Base-by-base conservation (phyloP, 2,888 invertebrate genomes). In the Neoascia interrupta region DNA sequence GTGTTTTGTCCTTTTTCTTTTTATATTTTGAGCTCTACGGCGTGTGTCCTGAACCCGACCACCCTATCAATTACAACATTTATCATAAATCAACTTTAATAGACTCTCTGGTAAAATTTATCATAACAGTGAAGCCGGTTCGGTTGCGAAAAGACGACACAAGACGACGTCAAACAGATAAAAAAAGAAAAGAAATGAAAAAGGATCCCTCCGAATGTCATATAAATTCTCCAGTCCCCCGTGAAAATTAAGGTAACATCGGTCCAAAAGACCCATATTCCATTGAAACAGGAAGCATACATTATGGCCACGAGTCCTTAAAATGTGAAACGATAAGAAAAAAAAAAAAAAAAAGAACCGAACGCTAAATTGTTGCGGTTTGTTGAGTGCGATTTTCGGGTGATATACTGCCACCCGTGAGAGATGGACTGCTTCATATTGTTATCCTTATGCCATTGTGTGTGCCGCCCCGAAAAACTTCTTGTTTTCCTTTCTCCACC, bases 51-150 rank as follows among this genome's bases (percentile, higher is more conserved):
- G 45, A 43, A 63, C 41, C 39, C 15, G 15, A 23, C 26, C 31
- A 54, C 21, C 13, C 61, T 68, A 75, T 75, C 75, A 75, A 75
- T 75, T 75, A 69, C 70, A 63, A 36, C 63, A 56, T 63, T 56
- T 51, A 56, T 56, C 19, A 75, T 75, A 75, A 75, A 75, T 75
- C 75, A 75, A 69, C 41, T 69, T 75, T 69, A 75, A 75, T 75
- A 69, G 69, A 75, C 69, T 43, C 56, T 56, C 19, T 39, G 58
- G 31, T 3, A 26, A 19, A 21, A 61, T 72, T 45, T 56, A 75
- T 75, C 75, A 75, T 68, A 58, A 28, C 58, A 23, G 45, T 19
- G 63, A 26, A 47, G 36, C 28, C 53, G 18, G 26, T 69, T 23
- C 47, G 16, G 26, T 61, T n/a, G 31, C 43, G 41, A 58, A 56